Conservation (phyloP, 2,797 vertebrate species). For the Pitangus sulphuratus region DNA sequence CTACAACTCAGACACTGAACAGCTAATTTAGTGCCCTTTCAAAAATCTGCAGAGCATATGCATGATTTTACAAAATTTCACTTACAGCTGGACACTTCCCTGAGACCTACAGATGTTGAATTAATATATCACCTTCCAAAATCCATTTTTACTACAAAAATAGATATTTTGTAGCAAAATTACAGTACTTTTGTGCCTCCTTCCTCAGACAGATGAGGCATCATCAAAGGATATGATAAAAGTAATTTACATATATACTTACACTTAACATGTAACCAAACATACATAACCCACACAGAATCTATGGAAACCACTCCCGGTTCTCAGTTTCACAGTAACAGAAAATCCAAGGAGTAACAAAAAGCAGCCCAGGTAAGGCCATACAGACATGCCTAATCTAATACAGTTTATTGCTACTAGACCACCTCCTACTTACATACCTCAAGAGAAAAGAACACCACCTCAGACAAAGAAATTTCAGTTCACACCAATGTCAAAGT, state of each 20-base stretch:
- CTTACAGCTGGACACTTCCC: neutral
- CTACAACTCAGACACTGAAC: neutral
- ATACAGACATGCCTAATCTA: neutral
- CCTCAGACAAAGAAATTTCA: neutral
- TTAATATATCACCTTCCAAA: neutral
- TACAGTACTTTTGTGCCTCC: neutral
- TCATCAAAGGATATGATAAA: neutral
- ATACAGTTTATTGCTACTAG: neutral
- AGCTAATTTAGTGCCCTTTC: neutral
- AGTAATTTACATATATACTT: neutral
- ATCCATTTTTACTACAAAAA: neutral
- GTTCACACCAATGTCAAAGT: neutral
- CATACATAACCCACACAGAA: fast-evolving
- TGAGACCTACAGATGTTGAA: neutral
- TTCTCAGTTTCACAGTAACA: neutral
- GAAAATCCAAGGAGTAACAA: neutral
- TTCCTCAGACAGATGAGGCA: neutral
- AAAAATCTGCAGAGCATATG: neutral
- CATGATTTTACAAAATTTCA: neutral
- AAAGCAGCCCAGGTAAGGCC: neutral
- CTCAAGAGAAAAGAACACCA: neutral
- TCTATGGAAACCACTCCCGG: neutral
- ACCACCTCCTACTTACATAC: neutral
- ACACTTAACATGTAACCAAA: neutral
- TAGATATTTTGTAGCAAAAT: neutral